These are phyloP conservation scores for Zaprionus camerounensis DNA, from an alignment of 1,140 invertebrate genomes.

Conservation along the genomic window DNA sequence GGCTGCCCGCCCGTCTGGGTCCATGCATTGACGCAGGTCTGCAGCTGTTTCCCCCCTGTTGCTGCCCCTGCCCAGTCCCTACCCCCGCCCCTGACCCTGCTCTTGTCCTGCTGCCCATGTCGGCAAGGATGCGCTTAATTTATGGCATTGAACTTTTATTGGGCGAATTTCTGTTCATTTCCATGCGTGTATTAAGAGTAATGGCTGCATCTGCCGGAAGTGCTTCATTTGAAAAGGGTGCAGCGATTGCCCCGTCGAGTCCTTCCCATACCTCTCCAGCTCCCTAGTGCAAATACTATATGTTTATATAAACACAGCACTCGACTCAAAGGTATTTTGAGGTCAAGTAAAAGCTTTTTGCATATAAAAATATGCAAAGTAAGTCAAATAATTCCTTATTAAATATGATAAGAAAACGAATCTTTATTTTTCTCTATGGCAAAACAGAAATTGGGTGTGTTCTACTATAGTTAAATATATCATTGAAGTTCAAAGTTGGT, in stretches of 20 bases:
- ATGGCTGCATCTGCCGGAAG: slow-evolving; percentile 70
- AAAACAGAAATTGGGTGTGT: too few species aligned
- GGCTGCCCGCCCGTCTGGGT: slow-evolving; percentile 54
- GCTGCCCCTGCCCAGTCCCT: background rate
- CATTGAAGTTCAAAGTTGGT: too few species aligned
- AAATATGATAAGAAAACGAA: too few species aligned
- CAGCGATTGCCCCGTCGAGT: slow-evolving; percentile 31
- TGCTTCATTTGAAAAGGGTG: slow-evolving; percentile 68
- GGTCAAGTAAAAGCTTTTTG: background rate
- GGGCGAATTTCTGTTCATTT: slow-evolving; percentile 81
- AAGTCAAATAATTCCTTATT: background rate
- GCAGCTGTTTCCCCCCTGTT: slow-evolving; percentile 28
- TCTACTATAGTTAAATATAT: background rate
- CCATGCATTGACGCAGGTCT: slow-evolving; percentile 35
- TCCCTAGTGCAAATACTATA: background rate
- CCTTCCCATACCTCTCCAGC: background rate
- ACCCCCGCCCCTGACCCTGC: background rate
- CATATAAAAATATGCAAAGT: background rate
- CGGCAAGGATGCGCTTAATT: slow-evolving; percentile 69
- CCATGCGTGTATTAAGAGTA: slow-evolving; percentile 83
- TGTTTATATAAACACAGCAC: background rate
- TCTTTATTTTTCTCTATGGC: too few species aligned
- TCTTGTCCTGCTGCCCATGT: background rate
- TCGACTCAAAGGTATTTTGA: background rate
- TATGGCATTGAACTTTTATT: slow-evolving; percentile 84